A percentile compares a stretch with the other conserved stretches of the same genome.
Evolutionary conservation across 2,113 vertebrate genomes (phyloP).

Genomic region (Bombycilla garrulus): DNA sequence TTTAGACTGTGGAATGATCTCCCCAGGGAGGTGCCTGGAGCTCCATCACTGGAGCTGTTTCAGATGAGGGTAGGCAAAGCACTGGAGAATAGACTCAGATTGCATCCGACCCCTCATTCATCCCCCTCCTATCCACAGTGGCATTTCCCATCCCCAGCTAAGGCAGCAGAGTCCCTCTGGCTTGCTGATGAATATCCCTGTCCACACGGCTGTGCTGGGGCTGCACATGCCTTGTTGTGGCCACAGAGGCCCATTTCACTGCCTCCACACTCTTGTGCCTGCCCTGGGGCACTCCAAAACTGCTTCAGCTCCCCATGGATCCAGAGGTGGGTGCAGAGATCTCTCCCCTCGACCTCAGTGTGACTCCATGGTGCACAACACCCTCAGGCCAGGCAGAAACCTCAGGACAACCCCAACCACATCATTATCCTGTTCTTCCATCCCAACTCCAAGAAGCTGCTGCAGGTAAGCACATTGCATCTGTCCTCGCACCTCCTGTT

Average conservation of each 20-base stretch:
- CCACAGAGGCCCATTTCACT: background rate
- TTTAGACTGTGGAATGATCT: conserved; percentile 49
- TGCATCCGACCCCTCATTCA: background rate
- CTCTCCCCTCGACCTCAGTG: background rate
- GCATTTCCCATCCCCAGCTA: background rate
- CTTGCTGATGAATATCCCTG: background rate
- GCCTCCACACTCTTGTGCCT: background rate
- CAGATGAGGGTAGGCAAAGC: conserved; percentile 21
- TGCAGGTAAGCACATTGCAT: background rate
- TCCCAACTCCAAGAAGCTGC: background rate
- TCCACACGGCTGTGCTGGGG: background rate
- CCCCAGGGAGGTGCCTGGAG: conserved; percentile 36
- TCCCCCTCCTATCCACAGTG: background rate
- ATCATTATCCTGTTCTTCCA: background rate
- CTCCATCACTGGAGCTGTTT: background rate
- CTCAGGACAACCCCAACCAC: background rate
- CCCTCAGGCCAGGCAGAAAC: background rate
- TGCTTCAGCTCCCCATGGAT: background rate
- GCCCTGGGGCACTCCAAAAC: background rate
- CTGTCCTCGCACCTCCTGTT: background rate
- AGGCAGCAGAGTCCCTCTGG: background rate
- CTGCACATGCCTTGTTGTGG: background rate
- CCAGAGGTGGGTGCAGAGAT: background rate
- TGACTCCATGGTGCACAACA: background rate
- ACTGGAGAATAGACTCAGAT: background rate